Conservation (phyloP, 2,113 vertebrate genomes). For the Numida meleagris region DNA sequence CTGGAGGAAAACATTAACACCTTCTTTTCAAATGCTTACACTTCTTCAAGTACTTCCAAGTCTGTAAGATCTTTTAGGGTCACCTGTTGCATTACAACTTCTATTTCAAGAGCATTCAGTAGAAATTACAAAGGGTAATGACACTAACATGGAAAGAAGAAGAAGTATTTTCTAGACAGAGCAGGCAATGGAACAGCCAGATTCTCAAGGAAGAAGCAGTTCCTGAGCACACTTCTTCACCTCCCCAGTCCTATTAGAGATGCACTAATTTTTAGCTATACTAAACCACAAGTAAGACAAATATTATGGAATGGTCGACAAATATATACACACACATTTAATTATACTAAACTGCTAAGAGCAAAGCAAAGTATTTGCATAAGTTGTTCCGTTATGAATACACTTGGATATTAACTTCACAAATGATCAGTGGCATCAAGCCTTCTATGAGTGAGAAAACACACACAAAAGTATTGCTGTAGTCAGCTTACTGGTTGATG, state of each 20-base stretch:
- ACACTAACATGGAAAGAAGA: not conserved
- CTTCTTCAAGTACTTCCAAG: not conserved
- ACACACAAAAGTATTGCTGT: not conserved
- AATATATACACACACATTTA: not conserved
- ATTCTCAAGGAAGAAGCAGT: not conserved
- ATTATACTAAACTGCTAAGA: not conserved
- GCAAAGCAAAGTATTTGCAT: not conserved
- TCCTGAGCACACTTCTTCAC: not conserved
- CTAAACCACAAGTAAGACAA: not conserved
- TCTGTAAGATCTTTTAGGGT: not conserved
- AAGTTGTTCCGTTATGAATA: not conserved
- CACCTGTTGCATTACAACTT: not conserved
- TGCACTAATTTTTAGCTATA: rapidly evolving
- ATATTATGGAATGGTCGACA: not conserved
- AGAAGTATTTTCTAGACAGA: not conserved
- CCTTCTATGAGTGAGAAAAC: not conserved
- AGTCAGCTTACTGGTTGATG: not conserved
- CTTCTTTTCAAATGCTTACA: not conserved
- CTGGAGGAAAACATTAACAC: not conserved
- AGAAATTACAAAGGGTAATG: not conserved
- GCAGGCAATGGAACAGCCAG: not conserved
- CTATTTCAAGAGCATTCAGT: not conserved
- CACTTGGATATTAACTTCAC: not conserved
- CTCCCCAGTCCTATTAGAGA: not conserved
- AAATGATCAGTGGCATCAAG: not conserved